Evolutionary conservation across 2,797 vertebrate species (phyloP).

Genomic region (Poeciliopsis presidionis): DNA sequence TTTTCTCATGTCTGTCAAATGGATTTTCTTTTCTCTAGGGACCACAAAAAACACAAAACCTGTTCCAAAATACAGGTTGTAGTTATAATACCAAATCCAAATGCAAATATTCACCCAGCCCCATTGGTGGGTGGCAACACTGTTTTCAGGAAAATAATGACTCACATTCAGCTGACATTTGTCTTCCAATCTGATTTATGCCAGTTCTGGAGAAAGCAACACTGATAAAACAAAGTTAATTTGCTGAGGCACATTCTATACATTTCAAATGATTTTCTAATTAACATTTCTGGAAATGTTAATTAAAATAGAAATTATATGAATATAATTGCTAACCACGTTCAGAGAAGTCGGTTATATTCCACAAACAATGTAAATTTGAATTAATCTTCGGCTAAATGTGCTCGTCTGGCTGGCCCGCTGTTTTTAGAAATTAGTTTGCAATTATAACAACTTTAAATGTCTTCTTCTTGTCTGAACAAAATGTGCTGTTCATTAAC

Average conservation of each 20-base stretch:
- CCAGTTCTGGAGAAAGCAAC: not conserved
- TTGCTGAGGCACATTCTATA: not conserved
- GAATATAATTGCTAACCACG: not conserved
- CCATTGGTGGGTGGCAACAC: not conserved
- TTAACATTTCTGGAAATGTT: not conserved
- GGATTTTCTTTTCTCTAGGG: not conserved
- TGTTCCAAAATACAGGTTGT: not conserved
- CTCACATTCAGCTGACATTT: conserved; percentile 24
- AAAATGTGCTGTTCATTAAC: not conserved
- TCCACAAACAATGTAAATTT: not conserved
- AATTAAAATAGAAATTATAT: not conserved
- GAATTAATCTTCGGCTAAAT: not conserved
- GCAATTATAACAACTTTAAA: not conserved
- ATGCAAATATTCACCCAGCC: not conserved
- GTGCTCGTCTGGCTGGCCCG: not conserved
- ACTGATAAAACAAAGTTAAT: not conserved
- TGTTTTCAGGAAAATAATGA: conserved; percentile 15
- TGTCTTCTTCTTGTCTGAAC: not conserved
- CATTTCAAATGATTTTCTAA: not conserved
- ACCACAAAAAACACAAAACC: not conserved
- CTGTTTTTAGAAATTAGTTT: not conserved
- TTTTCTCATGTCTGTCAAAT: not conserved
- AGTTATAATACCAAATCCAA: not conserved
- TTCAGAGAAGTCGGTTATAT: not conserved
- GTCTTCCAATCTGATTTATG: not conserved